Evolutionary conservation across 1,140 invertebrate species (phyloP).

Genomic region (Drosophila repleta): DNA sequence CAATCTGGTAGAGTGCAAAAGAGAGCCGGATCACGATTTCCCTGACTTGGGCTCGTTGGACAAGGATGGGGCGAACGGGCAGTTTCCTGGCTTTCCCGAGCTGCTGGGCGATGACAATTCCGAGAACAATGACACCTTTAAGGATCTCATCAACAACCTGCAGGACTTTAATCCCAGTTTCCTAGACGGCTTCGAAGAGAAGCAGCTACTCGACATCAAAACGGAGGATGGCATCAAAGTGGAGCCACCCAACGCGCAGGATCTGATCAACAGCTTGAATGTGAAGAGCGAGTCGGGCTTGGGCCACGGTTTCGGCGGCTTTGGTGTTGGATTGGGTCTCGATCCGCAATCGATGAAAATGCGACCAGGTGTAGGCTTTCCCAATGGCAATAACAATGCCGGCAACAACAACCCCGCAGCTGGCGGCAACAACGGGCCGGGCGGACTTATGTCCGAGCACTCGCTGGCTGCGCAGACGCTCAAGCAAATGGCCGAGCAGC

Average conservation of each 20-base stretch:
- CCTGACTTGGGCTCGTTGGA: slow-evolving; percentile 92
- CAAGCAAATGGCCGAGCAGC: slow-evolving; percentile 98
- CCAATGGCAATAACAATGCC: slow-evolving; percentile 66
- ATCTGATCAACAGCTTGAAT: slow-evolving; percentile 80
- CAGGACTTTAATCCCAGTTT: slow-evolving; percentile 92
- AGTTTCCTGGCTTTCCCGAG: slow-evolving; percentile 91
- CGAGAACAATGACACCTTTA: slow-evolving; percentile 93
- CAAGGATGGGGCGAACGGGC: slow-evolving; percentile 90
- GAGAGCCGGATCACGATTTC: slow-evolving; percentile 93
- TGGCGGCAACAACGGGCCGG: slow-evolving; percentile 32
- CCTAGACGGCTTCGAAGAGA: slow-evolving; percentile 91
- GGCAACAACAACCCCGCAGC: slow-evolving; percentile 76
- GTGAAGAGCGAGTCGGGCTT: slow-evolving; percentile 76
- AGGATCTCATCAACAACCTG: slow-evolving; percentile 94
- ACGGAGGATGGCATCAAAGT: slow-evolving; percentile 85
- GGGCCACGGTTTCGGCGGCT: slow-evolving; percentile 62
- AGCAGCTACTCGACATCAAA: slow-evolving; percentile 87
- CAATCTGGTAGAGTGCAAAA: slow-evolving; percentile 88
- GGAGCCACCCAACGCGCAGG: slow-evolving; percentile 84
- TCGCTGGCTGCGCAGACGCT: slow-evolving; percentile 96
- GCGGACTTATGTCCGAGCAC: slow-evolving; percentile 86
- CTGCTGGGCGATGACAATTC: slow-evolving; percentile 92
- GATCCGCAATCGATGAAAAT: slow-evolving; percentile 66
- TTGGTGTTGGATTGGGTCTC: slow-evolving; percentile 48
- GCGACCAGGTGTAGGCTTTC: slow-evolving; percentile 51